Percentiles rank a stretch among this genome's conserved stretches.
phyloP scores from a whole-genome alignment of 2,797 vertebrate species.

The Numenius phaeopus region DNA sequence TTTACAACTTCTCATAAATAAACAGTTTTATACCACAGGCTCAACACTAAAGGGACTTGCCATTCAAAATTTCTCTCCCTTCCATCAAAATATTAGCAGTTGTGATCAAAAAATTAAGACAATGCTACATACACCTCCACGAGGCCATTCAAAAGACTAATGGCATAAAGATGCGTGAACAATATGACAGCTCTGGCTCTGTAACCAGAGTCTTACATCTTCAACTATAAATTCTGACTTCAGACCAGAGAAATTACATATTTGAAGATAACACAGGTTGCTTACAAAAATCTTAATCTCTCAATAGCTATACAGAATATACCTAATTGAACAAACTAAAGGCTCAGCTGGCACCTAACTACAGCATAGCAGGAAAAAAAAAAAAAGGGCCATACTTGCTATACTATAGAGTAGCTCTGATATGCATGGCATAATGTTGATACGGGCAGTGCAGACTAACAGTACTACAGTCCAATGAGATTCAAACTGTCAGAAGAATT shows the following conservation, averaged over 20 bases:
- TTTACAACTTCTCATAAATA: not conserved
- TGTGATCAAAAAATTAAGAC: not conserved
- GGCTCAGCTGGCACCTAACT: not conserved
- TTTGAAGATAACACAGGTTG: not conserved
- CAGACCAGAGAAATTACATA: not conserved
- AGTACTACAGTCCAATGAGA: not conserved
- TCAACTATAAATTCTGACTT: not conserved
- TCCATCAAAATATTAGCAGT: not conserved
- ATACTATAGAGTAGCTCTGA: not conserved
- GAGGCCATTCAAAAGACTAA: not conserved
- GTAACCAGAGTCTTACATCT: accelerated
- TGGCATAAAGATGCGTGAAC: accelerated
- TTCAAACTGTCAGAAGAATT: not conserved
- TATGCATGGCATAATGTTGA: accelerated
- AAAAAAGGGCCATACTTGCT: not conserved
- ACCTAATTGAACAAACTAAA: not conserved
- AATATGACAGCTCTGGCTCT: not conserved
- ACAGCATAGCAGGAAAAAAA: not conserved
- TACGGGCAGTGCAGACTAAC: accelerated
- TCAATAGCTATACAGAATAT: not conserved
- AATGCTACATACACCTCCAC: not conserved
- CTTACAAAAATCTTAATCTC: not conserved
- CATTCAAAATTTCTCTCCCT: not conserved
- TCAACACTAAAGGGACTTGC: not conserved
- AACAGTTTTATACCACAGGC: not conserved